Evolutionary conservation across 2,113 vertebrate genomes (phyloP).

Genomic region (Sphaerodactylus townsendi): DNA sequence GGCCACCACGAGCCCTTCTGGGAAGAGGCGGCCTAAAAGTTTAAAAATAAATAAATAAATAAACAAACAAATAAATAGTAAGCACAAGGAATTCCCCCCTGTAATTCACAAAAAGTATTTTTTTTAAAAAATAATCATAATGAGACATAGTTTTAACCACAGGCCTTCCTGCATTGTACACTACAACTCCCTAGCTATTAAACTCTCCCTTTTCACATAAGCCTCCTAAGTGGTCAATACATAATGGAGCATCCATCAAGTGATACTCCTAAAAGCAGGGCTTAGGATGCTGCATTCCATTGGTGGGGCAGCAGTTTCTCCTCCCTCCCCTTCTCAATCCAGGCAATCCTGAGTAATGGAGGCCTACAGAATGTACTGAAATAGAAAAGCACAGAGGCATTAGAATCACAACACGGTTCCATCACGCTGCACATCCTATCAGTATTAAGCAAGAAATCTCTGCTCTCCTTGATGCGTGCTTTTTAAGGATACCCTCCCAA

Average conservation of each 20-base stretch:
- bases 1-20: too few species aligned
- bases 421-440: too few species aligned
- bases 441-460: too few species aligned
- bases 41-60: too few species aligned
- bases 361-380: not conserved
- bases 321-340: not conserved
- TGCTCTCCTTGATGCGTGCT: too few species aligned
- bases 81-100: not conserved
- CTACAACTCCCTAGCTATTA: not conserved
- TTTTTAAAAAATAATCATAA: not conserved
- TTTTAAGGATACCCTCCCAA: too few species aligned
- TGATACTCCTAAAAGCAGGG: not conserved
- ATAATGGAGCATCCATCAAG: not conserved
- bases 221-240: not conserved
- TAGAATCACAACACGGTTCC: too few species aligned
- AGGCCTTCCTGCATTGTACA: not conserved
- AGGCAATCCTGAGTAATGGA: not conserved
- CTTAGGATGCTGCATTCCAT: not conserved
- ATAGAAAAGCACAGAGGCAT: not conserved
- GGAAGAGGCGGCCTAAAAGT: too few species aligned
- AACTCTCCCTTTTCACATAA: not conserved
- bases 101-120: not conserved
- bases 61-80: too few species aligned
- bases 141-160: not conserved
- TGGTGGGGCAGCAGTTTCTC: not conserved